Evolutionary conservation across 2,797 vertebrate genomes (phyloP), one percentile per base, ranked within the genome.

Genomic region (Crenuchus spilurus): DNA sequence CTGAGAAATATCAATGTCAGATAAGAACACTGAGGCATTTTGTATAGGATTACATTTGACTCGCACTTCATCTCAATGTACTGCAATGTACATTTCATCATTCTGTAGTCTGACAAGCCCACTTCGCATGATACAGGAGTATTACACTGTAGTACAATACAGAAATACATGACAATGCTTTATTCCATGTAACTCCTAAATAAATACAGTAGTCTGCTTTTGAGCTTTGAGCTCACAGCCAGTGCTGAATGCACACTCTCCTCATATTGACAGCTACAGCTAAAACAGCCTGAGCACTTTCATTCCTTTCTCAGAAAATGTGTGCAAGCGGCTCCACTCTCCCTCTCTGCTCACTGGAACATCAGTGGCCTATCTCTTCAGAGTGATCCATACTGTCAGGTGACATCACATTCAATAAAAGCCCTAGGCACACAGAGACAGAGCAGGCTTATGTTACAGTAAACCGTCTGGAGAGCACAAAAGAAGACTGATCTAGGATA

Each of bases 401-500:
- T 74, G 74, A 76, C 74, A 76, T 76, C 70, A 78, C 49, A 80
- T 68, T 72, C 65, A 80, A 72, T 52, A 72, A 70, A 78, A 78
- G 71, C 51, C 58, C 62, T 42, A 58, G 55, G 37, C 61, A 58
- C 46, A 24, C 37, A 61, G 66, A 76, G 58, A 74, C 68, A 48
- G 49, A 71, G 62, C 33, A 61, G 72, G 33, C 28, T 16, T 33
- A 28, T 54, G 65, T 67, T 66, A 63, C 44, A 73, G 64, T 63
- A 57, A 69, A 63, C 44, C n/a, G 62, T 26, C 35, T 48, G 20
- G 66, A 57, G 39, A 41, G 67, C 35, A 64, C 41, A 35, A 54
- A 75, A 57, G 14, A 70, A 63, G 28, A 39, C 26, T 69, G 28
- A 69, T 52, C 20, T 28, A 62, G 46, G 46, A 75, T 69, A 44